Evolutionary conservation across 2,797 vertebrate genomes (phyloP), one percentile per base, ranked within the genome.

Genomic region (Poecilia wingei): DNA sequence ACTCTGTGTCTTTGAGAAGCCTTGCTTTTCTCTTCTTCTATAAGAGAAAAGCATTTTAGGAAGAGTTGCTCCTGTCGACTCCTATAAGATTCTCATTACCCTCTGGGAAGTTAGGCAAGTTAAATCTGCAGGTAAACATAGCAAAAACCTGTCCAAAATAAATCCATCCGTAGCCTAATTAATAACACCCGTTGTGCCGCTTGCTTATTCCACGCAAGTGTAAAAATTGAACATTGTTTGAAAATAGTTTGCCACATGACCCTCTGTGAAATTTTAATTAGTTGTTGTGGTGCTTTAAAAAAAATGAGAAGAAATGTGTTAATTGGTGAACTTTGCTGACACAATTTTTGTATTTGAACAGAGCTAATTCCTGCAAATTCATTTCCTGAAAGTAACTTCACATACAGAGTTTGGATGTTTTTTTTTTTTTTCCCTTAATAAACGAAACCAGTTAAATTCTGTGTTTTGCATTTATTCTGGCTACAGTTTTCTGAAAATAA

Each of bases 1-100:
- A 93, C 90, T 94, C 88, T 89, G 88, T 59, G 72, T 84, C 79
- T 86, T 76, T 80, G 28, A 86, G 82, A 75, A 72, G 79, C 57
- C 76, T 79, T 31, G 82, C 31, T 36, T 79, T 59, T 77, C n/a
- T 77, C 75, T 79, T 9, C 76, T 66, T 77, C 16, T 71, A 3
- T 14, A 22, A 70, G 45, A 61, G 59, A 16, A 46, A 59, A 61
- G 14, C 78, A 81, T 81, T 74, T 68, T 13, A 22, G 39, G 36
- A 74, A 76, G 31, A 66, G 25, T 76, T 47, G 16, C 13, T n/a
- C 28, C 74, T 12, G 36, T 22, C 77, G 64, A 25, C 36, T 53
- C 49, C 47, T 31, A 20, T 47, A 39, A 41, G 14, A 84, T 70
- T 57, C n/a, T 55, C 25, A 45, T 25, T 28, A 45, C 43, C 39